Conservation (phyloP, 2,113 vertebrate genomes). For the Tragelaphus scriptus region DNA sequence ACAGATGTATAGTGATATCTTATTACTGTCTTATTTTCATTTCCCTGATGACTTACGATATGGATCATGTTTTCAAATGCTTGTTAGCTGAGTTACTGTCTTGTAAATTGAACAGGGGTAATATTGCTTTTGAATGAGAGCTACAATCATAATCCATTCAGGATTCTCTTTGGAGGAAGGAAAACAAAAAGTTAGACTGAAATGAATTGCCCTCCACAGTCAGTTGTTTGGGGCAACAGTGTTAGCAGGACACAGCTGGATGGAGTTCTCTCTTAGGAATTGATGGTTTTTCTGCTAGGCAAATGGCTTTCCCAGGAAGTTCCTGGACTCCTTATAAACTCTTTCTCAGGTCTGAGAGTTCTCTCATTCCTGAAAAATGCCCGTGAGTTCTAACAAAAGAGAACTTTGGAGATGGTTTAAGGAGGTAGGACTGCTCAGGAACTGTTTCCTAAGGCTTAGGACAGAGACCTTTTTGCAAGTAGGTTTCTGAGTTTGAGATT, state of each 20-base stretch:
- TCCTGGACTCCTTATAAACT: conserved; percentile 23
- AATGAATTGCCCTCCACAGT: not conserved
- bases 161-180: not conserved
- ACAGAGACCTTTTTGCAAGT: not conserved
- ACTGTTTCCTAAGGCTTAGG: not conserved
- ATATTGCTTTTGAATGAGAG: not conserved
- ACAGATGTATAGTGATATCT: too few species aligned
- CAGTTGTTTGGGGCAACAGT: not conserved
- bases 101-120: not conserved
- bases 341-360: not conserved
- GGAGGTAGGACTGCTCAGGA: not conserved
- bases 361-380: not conserved
- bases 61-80: not conserved
- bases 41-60: not conserved
- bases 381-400: not conserved
- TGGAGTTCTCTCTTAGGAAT: conserved; percentile 21
- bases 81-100: not conserved
- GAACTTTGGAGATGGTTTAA: not conserved
- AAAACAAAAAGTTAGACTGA: not conserved
- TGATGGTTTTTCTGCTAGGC: not conserved
- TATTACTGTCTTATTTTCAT: not conserved
- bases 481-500: not conserved
- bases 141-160: not conserved
- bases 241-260: not conserved
- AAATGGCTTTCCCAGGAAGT: not conserved